phyloP scores from a whole-genome alignment of 2,113 vertebrate species.

The Psittacula cyanocephala region DNA sequence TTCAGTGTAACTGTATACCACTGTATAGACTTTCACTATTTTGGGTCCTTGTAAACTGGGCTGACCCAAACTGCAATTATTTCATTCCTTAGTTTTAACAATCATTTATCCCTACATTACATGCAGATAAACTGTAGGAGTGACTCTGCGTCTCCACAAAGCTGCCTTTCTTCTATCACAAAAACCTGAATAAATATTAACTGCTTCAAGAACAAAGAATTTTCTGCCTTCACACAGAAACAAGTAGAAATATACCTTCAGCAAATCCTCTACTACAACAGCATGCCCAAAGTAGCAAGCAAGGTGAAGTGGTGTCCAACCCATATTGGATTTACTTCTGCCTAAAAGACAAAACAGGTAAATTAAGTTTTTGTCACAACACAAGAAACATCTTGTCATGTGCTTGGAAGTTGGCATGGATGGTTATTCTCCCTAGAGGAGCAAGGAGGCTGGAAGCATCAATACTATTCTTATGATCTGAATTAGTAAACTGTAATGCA shows the following conservation, averaged over 20 bases:
- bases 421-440: background rate
- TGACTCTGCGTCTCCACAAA: background rate
- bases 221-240: background rate
- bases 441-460: background rate
- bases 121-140: background rate
- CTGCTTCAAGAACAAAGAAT: background rate
- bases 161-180: background rate
- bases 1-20: background rate
- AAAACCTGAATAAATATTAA: background rate
- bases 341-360: constrained; percentile 69
- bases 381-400: background rate
- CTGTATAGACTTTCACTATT: background rate
- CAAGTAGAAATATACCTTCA: constrained; percentile 78
- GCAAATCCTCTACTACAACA: constrained; percentile 84
- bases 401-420: background rate
- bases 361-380: background rate
- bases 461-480: background rate
- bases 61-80: background rate
- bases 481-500: background rate
- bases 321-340: constrained; percentile 77
- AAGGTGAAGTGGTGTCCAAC: constrained; percentile 91
- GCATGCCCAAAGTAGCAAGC: constrained; percentile 87
- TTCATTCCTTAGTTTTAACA: background rate
- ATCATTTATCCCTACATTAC: background rate
- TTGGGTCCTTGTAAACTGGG: background rate